These are phyloP conservation scores for Siderastrea radians DNA, from an alignment of 92 coral and sea anemone genomes.

Conservation along the genomic window DNA sequence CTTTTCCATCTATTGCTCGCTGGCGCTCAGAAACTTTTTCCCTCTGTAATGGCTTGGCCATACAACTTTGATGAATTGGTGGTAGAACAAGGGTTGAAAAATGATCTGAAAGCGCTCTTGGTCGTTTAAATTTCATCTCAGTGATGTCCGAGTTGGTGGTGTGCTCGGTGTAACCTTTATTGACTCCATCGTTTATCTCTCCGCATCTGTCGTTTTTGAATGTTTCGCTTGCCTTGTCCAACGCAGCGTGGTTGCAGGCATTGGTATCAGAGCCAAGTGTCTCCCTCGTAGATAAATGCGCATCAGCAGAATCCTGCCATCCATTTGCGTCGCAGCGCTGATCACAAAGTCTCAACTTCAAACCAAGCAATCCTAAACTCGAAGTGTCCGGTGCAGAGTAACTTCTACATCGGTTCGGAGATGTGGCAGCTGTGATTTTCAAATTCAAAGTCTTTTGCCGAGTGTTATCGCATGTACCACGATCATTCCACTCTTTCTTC, in stretches of 20 bases:
- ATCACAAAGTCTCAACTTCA: not conserved
- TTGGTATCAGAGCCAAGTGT: not conserved
- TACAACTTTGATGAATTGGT: not conserved
- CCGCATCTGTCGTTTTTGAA: not conserved
- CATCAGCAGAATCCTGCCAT: not conserved
- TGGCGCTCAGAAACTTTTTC: not conserved
- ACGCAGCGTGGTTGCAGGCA: no score
- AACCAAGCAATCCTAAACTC: not conserved
- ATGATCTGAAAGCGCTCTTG: not conserved
- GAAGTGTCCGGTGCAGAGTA: not conserved
- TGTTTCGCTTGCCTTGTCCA: not conserved
- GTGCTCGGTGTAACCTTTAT: not conserved
- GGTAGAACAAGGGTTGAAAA: conserved; percentile 13
- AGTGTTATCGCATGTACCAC: not conserved
- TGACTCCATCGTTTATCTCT: not conserved
- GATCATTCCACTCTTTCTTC: not conserved
- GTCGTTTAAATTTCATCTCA: not conserved
- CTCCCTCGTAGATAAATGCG: not conserved
- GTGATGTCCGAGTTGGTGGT: not conserved
- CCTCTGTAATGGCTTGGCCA: not conserved
- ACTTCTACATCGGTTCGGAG: not conserved
- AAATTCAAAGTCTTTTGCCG: not conserved
- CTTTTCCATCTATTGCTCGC: not conserved
- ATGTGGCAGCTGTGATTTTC: not conserved
- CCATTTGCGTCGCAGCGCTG: not conserved